Percentiles rank a stretch among this genome's conserved stretches.
Evolutionary conservation across 2,888 invertebrate genomes (phyloP).

Genomic region (Dyspetes luteomarginatus): DNA sequence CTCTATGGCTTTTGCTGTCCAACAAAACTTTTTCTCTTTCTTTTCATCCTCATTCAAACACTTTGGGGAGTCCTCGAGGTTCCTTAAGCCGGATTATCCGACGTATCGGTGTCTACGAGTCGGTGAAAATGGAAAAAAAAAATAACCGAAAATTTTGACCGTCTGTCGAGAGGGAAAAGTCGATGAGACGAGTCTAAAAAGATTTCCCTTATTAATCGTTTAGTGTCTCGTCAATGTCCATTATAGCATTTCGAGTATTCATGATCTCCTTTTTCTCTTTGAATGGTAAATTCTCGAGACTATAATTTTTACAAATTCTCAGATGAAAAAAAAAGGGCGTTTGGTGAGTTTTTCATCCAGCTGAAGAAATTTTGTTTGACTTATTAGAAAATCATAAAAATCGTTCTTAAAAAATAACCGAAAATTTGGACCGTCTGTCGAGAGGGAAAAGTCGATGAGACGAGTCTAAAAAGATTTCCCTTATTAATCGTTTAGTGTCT

Average conservation of each 20-base stretch:
- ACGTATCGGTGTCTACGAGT: constrained; percentile 57
- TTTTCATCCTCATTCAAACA: constrained; percentile 73
- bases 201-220: constrained; percentile 7
- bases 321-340: no score
- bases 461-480: constrained; percentile 33
- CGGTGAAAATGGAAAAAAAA: constrained; percentile 31
- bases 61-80: constrained; percentile 71
- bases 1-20: constrained; percentile 53
- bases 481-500: no score
- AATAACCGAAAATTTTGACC: constrained; percentile 42
- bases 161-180: no score
- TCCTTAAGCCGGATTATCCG: constrained; percentile 82
- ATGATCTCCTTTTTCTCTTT: background rate
- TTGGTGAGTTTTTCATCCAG: no score
- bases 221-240: no score
- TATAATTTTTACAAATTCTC: constrained; percentile 1
- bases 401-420: constrained; percentile 36
- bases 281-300: background rate
- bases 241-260: background rate
- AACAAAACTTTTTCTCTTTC: constrained; percentile 48
- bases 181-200: constrained; percentile 31
- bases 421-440: constrained; percentile 43
- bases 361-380: constrained; percentile 15
- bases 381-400: constrained; percentile 58
- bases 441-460: no score